Percentiles rank a stretch among this genome's conserved stretches.
phyloP scores from a whole-genome alignment of 30 jellyfish, hydroid and myxozoan species.

The Turritopsis rubra region DNA sequence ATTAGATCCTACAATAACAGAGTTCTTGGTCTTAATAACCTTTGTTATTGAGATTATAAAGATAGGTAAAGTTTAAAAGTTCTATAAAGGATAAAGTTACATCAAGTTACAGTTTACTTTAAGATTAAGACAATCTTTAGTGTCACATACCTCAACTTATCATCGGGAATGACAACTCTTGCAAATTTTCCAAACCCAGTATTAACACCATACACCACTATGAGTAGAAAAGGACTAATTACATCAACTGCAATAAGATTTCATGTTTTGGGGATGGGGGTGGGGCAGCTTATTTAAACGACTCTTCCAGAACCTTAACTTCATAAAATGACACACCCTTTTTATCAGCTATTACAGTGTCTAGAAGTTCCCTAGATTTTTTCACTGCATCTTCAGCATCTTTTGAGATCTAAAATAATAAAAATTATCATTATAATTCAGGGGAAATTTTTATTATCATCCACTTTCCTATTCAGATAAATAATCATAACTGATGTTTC shows the following conservation, averaged over 20 bases:
- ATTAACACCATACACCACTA: constrained; percentile 82
- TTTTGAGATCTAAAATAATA: constrained; percentile 40
- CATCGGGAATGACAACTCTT: constrained; percentile 51
- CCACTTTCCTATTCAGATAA: too few species aligned
- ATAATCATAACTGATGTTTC: too few species aligned
- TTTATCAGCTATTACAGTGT: constrained; percentile 56
- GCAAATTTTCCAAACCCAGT: constrained; percentile 94
- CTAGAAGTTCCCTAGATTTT: constrained; percentile 59
- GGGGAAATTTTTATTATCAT: neutral
- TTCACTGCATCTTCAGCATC: constrained; percentile 49
- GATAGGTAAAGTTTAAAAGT: too few species aligned
- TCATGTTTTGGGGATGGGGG: too few species aligned
- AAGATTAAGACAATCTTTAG: neutral
- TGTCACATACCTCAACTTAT: constrained; percentile 43
- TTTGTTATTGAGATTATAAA: too few species aligned
- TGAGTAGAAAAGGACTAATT: neutral
- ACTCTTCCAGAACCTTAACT: neutral
- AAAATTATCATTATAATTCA: neutral
- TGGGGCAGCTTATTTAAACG: too few species aligned
- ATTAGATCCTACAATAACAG: too few species aligned
- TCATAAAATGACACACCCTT: constrained; percentile 29
- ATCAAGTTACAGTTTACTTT: too few species aligned
- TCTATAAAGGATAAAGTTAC: too few species aligned
- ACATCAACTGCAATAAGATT: neutral
- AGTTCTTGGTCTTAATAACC: too few species aligned